Evolutionary conservation across 2,888 invertebrate genomes (phyloP).

Genomic region (Stenchaetothrips biformis): DNA sequence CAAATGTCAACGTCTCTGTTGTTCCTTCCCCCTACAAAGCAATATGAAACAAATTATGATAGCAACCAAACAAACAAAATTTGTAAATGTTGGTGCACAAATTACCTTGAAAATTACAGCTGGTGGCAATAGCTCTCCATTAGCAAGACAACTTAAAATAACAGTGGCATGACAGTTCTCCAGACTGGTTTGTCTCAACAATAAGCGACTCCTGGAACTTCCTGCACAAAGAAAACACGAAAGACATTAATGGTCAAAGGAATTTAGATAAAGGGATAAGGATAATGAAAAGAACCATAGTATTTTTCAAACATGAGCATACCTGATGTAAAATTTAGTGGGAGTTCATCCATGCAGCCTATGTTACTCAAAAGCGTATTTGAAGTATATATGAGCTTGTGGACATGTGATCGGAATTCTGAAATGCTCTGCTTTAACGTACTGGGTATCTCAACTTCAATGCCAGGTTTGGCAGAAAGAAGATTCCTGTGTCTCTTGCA

Average conservation of each 20-base stretch:
- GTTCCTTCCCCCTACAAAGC: neutral
- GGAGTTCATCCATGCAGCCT: conserved; percentile 42
- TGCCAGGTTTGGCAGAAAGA: conserved; percentile 38
- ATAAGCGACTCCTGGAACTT: conserved; percentile 27
- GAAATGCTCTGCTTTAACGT: conserved; percentile 36
- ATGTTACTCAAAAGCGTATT: conserved; percentile 34
- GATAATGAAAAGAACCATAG: neutral
- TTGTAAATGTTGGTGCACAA: neutral
- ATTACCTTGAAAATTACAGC: conserved; percentile 41
- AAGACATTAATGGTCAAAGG: neutral
- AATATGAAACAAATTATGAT: neutral
- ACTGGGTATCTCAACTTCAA: conserved; percentile 38
- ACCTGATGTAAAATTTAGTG: conserved; percentile 39
- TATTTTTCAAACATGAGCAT: conserved; percentile 27
- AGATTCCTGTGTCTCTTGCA: conserved; percentile 40
- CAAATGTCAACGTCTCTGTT: neutral
- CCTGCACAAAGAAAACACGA: conserved; percentile 4
- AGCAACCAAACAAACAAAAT: neutral
- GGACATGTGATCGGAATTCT: conserved; percentile 36
- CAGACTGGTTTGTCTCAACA: conserved; percentile 39
- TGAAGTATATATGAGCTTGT: conserved; percentile 31
- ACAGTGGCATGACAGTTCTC: conserved; percentile 42
- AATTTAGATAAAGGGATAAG: neutral
- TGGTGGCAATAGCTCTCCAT: conserved; percentile 40
- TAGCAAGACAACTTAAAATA: conserved; percentile 39